Base-by-base conservation (phyloP, 2,797 vertebrate species). In the Oreortyx pictus region DNA sequence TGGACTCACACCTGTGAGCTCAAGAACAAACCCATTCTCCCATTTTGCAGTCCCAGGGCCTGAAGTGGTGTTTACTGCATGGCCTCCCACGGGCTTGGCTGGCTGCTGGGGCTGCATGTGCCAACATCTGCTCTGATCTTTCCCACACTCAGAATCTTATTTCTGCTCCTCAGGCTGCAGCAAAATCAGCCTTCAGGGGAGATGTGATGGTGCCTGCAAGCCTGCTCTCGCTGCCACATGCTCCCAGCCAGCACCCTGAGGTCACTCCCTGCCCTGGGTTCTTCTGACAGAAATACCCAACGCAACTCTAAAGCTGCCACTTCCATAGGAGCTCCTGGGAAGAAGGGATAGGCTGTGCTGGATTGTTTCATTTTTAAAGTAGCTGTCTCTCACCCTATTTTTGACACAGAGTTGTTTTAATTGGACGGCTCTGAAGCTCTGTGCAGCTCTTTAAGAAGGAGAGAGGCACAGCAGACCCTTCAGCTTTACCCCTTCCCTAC, bases 361-460 rank as follows among this genome's bases (percentile, higher is more conserved):
- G 52, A 90, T 86, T 64, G 87, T 57, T 89, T 68, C 86, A 82
- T 89, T 92, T 92, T 86, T 47, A 43, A 92, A 82, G 67, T 43
- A 86, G 57, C 67, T 11, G 44, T 33, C 73, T 47, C 73, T 74
- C 67, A 46, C 65, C 72, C 82, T 93, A 60, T 82, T 86, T 86
- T 90, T 82, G 50, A 82, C 62, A 44, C 5, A 24, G 72, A 31
- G 39, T 52, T 85, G 65, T 92, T 92, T 85, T 66, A 89, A 81
- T 57, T 72, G 86, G 81, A 49, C 65, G 39, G 33, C 70, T 75
- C 44, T 41, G 57, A 41, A 71, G 64, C 56, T 85, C 75, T 77
- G 47, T 50, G 71, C 81, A 72, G 71, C 82, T 86, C 66, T 44
- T 62, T 89, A 60, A 50, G 56, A 81, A 85, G 52, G 46, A 64